Percentiles rank a stretch among this genome's conserved stretches.
Evolutionary conservation across 2,113 vertebrate genomes (phyloP).

Genomic region (Cromileptes altivelis): DNA sequence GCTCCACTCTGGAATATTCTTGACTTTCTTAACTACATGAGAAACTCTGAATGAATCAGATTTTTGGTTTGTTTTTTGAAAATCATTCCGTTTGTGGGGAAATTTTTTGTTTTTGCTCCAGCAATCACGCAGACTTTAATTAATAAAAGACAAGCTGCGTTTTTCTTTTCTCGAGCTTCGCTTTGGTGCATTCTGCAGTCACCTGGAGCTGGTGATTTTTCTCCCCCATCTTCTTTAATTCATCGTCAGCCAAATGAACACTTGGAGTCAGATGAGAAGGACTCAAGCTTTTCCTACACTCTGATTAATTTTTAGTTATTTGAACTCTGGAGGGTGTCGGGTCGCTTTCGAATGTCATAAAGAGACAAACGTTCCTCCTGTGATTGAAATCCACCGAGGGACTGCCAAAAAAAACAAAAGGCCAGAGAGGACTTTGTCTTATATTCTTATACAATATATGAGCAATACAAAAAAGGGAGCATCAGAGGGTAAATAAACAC

Average conservation of each 20-base stretch:
- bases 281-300: conserved; percentile 1
- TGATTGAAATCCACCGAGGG: conserved; percentile 11
- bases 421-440: conserved; percentile 16
- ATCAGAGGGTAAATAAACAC: conserved; percentile 64
- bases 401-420: conserved; percentile 25
- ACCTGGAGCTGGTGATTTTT: not conserved
- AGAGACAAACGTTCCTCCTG: conserved; percentile 21
- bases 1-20: conserved; percentile 55
- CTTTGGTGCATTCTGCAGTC: conserved; percentile 33
- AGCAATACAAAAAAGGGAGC: conserved; percentile 78
- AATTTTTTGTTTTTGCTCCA: conserved; percentile 13
- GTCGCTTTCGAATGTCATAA: not conserved
- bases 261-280: not conserved
- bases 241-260: conserved; percentile 60
- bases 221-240: conserved; percentile 9
- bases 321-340: conserved; percentile 10
- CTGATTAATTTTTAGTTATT: not conserved
- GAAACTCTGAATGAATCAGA: conserved; percentile 1
- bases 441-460: conserved; percentile 59
- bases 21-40: conserved; percentile 9
- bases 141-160: not conserved
- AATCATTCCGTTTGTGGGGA: conserved; percentile 33
- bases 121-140: not conserved
- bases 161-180: not conserved
- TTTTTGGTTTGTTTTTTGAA: not conserved